A percentile compares a stretch with the other conserved stretches of the same genome.
Conservation (phyloP, 1,140 invertebrate genomes). For the Bombus picipes region DNA sequence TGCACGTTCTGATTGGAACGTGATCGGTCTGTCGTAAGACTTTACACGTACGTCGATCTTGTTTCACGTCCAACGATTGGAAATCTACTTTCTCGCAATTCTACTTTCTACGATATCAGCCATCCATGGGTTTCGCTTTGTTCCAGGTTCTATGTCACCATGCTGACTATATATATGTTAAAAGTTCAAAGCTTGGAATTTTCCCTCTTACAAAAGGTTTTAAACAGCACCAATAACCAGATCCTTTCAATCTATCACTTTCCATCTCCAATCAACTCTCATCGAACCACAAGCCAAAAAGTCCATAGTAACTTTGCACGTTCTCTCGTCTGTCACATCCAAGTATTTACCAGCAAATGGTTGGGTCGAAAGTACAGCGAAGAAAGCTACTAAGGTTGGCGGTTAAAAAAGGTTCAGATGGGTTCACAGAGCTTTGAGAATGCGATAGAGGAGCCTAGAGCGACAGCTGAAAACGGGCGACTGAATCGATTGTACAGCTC, state of each 20-base stretch:
- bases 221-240: neutral
- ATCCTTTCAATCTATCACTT: neutral
- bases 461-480: conserved; percentile 24
- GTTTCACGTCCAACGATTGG: too few species aligned
- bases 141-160: neutral
- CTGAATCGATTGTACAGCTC: conserved; percentile 7
- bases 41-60: too few species aligned
- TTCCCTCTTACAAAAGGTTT: neutral
- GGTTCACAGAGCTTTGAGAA: conserved; percentile 35
- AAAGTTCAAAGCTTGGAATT: neutral
- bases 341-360: conserved; percentile 39
- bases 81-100: neutral
- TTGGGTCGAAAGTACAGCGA: neutral
- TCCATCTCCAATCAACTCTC: neutral
- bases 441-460: conserved; percentile 10
- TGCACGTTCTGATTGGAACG: neutral
- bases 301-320: neutral
- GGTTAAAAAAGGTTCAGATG: neutral
- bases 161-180: neutral
- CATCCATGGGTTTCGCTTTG: neutral
- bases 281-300: neutral
- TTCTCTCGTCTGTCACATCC: neutral
- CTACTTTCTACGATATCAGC: neutral
- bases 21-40: neutral
- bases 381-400: neutral